phyloP scores from a whole-genome alignment of 2,888 invertebrate genomes.

The Noctua comes region DNA sequence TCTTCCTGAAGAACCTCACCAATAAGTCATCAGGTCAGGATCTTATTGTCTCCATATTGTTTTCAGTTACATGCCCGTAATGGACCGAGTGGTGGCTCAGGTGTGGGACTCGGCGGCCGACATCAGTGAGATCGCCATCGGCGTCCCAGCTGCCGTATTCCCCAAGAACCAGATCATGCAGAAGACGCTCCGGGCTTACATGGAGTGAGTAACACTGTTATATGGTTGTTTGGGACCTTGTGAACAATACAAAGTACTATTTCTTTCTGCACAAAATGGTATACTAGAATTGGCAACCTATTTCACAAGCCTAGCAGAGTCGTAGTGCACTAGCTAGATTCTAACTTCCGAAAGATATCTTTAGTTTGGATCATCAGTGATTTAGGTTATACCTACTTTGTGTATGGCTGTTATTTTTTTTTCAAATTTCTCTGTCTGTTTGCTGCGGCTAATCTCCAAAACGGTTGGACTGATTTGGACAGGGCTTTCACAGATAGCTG shows the following conservation, averaged over 20 bases:
- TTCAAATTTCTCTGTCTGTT: too few species aligned
- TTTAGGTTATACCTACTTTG: too few species aligned
- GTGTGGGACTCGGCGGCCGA: constrained; percentile 97
- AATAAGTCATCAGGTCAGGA: not conserved
- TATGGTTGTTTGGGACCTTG: not conserved
- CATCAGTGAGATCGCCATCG: constrained; percentile 92
- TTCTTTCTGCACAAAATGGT: not conserved
- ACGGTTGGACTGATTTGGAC: too few species aligned
- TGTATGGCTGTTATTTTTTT: too few species aligned
- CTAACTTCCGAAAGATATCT: not conserved
- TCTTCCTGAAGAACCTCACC: not conserved
- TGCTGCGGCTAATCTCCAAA: too few species aligned
- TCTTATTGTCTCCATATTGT: constrained; percentile 16
- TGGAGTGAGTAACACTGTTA: constrained; percentile 87
- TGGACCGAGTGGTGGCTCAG: constrained; percentile 94
- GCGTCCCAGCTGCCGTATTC: constrained; percentile 93
- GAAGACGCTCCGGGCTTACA: constrained; percentile 92
- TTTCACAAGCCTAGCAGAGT: not conserved
- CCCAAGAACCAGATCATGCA: constrained; percentile 93
- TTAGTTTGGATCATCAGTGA: not conserved
- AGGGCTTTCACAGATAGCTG: too few species aligned
- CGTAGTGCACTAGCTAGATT: not conserved
- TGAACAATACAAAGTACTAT: not conserved
- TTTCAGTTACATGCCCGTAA: constrained; percentile 90
- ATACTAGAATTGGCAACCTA: not conserved